Conservation (phyloP, 2,797 vertebrate genomes). For the Muscicapa comitata region DNA sequence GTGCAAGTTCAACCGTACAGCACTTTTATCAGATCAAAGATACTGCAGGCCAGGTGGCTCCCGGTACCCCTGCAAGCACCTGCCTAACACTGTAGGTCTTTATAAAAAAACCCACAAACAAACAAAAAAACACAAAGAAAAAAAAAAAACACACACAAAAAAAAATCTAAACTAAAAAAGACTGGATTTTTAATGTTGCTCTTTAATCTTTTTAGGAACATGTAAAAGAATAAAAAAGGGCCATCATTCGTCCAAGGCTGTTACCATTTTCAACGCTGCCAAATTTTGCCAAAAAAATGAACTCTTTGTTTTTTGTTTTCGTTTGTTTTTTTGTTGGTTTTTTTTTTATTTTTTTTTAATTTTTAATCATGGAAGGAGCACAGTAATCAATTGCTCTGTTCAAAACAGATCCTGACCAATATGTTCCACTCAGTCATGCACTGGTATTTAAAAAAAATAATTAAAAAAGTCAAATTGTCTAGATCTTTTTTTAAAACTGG, state of each 20-base stretch:
- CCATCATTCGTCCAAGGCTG: slow-evolving; percentile 58
- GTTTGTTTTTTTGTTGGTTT: neutral
- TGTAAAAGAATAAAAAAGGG: slow-evolving; percentile 56
- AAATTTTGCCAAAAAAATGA: slow-evolving; percentile 84
- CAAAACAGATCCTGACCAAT: slow-evolving; percentile 44
- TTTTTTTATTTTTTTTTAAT: neutral
- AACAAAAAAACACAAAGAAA: neutral
- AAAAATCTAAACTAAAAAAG: neutral
- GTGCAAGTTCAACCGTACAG: slow-evolving; percentile 83
- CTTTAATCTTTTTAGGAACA: slow-evolving; percentile 71
- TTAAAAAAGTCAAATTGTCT: neutral
- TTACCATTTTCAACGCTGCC: slow-evolving; percentile 79
- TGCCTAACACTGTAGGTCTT: slow-evolving; percentile 68
- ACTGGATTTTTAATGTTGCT: slow-evolving; percentile 65
- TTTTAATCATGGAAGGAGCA: slow-evolving; percentile 70
- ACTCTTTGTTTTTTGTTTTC: neutral
- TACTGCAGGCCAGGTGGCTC: slow-evolving; percentile 48
- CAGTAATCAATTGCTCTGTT: slow-evolving; percentile 29
- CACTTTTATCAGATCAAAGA: slow-evolving; percentile 78
- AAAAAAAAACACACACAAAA: neutral
- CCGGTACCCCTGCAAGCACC: slow-evolving; percentile 24
- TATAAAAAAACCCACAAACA: neutral
- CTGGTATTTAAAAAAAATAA: slow-evolving; percentile 9
- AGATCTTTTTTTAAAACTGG: slow-evolving; percentile 51
- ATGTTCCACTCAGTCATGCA: slow-evolving; percentile 24